Evolutionary conservation across 2,797 vertebrate genomes (phyloP).

Genomic region (Gallinago solitaria): DNA sequence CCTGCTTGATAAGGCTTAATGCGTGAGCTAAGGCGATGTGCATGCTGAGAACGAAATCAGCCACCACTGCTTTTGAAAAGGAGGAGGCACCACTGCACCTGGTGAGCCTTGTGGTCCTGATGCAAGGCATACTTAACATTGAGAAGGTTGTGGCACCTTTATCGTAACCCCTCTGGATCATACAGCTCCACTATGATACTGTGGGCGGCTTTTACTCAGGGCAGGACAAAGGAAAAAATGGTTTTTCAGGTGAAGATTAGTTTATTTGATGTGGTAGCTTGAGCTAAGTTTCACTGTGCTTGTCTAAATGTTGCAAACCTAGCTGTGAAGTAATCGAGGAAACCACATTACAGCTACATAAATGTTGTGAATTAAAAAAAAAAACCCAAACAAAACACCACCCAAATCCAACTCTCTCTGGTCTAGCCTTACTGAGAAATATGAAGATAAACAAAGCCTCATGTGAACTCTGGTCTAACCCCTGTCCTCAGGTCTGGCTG

Average conservation of each 20-base stretch:
- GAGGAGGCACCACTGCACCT: neutral
- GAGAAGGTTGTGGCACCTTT: neutral
- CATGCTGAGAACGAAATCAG: neutral
- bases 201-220: neutral
- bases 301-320: neutral
- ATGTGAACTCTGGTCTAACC: neutral
- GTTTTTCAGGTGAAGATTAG: neutral
- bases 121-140: fast-evolving
- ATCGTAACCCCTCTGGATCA: neutral
- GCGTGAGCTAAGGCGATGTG: fast-evolving
- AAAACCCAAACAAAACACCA: too few species aligned
- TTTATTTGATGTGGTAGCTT: neutral
- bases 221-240: neutral
- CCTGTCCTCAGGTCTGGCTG: neutral
- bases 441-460: neutral
- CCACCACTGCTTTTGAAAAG: neutral
- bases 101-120: neutral
- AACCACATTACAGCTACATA: neutral
- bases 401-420: neutral
- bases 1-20: fast-evolving
- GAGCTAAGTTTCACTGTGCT: neutral
- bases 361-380: neutral
- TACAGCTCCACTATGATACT: neutral
- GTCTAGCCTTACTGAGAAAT: neutral
- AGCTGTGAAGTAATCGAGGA: neutral